Evolutionary conservation across 1,140 invertebrate genomes (phyloP).

Genomic region (Amphibalanus amphitrite): DNA sequence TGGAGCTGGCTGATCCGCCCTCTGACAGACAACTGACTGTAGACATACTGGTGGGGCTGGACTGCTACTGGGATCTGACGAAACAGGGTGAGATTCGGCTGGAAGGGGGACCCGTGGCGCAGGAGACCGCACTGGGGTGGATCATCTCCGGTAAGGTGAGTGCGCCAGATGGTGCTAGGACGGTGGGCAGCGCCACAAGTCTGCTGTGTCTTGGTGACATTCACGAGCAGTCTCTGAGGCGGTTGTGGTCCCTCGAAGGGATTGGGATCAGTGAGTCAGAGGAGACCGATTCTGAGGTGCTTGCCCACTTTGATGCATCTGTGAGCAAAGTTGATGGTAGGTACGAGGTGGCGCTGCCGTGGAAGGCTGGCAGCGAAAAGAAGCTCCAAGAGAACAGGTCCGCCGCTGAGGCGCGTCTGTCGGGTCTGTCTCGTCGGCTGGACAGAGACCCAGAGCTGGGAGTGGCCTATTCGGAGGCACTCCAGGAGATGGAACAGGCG

Average conservation of each 20-base stretch:
- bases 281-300: too few relatives aligned
- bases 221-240: neutral
- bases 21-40: neutral
- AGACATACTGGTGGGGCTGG: neutral
- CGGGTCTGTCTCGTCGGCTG: too few relatives aligned
- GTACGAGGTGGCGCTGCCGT: neutral
- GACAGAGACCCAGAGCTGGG: too few relatives aligned
- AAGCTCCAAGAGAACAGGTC: too few relatives aligned
- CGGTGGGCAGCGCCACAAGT: neutral
- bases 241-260: neutral
- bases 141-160: neutral
- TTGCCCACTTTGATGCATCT: neutral
- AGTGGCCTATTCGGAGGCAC: too few relatives aligned
- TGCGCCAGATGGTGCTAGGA: too few relatives aligned
- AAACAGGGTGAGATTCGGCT: neutral
- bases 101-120: neutral
- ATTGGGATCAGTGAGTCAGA: neutral
- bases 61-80: neutral
- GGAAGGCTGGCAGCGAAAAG: neutral
- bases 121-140: neutral
- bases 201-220: neutral
- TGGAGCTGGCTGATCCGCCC: neutral
- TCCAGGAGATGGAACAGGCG: too few relatives aligned
- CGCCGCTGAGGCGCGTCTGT: too few relatives aligned
- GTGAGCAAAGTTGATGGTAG: neutral